Base-by-base conservation (phyloP, 2,888 invertebrate species). In the Falcaria lacertinaria region DNA sequence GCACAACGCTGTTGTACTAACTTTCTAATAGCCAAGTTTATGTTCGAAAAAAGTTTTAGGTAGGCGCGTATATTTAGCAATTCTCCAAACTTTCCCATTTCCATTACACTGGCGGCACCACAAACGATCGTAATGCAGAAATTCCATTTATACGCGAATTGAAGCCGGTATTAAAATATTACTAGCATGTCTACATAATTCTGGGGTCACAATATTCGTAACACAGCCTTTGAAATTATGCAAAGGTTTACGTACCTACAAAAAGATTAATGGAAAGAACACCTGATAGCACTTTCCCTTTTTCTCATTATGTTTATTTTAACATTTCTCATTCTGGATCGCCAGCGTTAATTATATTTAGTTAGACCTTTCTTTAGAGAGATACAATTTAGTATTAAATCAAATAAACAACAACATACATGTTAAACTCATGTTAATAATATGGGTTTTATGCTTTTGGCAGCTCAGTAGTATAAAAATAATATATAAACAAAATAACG, bases 61-160 rank as follows among this genome's bases (percentile, higher is more conserved):
- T 41, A 41, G 16, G 38, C 34, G 15, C 39, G 55, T 45, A 6
- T 19, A 48, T 47, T 47, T 52, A 52, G 55, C 53, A 50, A 56
- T 53, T 57, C 52, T 40, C 45, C 41, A 47, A 58, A 58, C 58
- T 60, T 62, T 48, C 44, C 44, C 49, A 52, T 54, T 60, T 52
- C 53, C 52, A 57, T 54, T 54, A 53, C 44, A 51, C 47, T 49
- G 41, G 47, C 52, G 41, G 44, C 48, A 34, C 47, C 48, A 46
- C 46, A 46, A 50, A 47, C 49, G 44, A 46, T 55, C 55, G 52
- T 50, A 48, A 47, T 48, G 55, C 53, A 49, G 32, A 47, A 52
- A 50, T 19, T 28, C 28, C 11, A 28, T 28, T 28, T 28, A 11
- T 28, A 28, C 1, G 28, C 28, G 11, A 28, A 11, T 28, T 11